These are phyloP conservation scores for Phylloscopus trochiloides DNA, from an alignment of 2,113 vertebrate genomes.

Conservation along the genomic window DNA sequence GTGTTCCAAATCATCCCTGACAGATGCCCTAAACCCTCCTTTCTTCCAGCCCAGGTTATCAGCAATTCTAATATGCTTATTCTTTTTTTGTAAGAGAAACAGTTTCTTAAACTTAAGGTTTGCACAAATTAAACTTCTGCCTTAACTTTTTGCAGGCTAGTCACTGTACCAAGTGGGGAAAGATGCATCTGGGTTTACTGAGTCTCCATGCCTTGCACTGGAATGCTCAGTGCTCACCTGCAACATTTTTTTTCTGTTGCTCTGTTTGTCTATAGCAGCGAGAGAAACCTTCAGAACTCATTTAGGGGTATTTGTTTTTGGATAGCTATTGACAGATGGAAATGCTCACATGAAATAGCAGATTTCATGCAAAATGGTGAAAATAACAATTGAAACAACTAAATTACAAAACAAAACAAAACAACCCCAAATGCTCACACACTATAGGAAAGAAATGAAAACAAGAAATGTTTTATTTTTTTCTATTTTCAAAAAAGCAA, in stretches of 20 bases:
- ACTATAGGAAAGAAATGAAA: neutral
- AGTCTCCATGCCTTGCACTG: neutral
- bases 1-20: neutral
- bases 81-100: neutral
- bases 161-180: neutral
- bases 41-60: neutral
- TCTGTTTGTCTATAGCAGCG: neutral
- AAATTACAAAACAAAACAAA: neutral
- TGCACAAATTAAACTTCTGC: neutral
- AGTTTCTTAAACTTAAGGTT: neutral
- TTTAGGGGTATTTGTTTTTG: neutral
- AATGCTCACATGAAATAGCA: neutral
- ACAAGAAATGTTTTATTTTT: neutral
- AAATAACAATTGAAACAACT: neutral
- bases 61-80: neutral
- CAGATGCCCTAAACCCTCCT: neutral
- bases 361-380: neutral
- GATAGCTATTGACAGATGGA: neutral
- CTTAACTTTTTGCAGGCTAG: neutral
- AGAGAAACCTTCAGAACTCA: neutral
- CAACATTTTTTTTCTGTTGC: neutral
- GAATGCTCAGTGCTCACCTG: neutral
- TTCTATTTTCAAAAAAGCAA: neutral
- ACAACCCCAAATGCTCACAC: neutral
- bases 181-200: neutral